Evolutionary conservation across 2,113 vertebrate species (phyloP).

Genomic region (Corynorhinus townsendii): DNA sequence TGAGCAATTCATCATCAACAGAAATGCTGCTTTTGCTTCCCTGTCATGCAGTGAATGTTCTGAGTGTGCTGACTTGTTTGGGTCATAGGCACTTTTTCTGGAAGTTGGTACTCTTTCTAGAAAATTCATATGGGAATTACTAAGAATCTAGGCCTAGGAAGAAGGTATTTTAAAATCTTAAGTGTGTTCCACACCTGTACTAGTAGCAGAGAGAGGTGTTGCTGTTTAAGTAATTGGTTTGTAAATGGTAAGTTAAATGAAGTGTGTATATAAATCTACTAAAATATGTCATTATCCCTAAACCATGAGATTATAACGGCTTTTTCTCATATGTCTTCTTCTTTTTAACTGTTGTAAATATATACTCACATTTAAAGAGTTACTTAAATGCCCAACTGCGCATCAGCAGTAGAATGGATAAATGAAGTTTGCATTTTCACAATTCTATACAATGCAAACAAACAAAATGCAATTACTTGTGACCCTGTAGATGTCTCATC

Average conservation of each 20-base stretch:
- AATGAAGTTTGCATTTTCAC: constrained; percentile 15
- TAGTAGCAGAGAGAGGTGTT: not conserved
- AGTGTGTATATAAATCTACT: not conserved
- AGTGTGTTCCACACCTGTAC: not conserved
- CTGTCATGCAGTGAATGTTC: not conserved
- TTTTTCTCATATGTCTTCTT: not conserved
- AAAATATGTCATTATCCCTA: not conserved
- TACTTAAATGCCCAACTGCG: not conserved
- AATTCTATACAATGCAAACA: not conserved
- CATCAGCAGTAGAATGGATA: not conserved
- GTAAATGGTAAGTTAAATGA: not conserved
- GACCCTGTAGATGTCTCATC: not conserved
- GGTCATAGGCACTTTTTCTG: not conserved
- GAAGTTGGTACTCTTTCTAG: constrained; percentile 19
- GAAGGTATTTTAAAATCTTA: constrained; percentile 18
- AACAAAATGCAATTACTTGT: not conserved
- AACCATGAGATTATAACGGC: not conserved
- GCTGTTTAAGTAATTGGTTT: not conserved
- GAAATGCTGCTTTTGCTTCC: not conserved
- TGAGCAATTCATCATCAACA: not conserved
- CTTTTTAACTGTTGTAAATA: not conserved
- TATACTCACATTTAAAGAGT: not conserved
- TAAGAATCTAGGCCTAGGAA: not conserved
- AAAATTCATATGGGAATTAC: not conserved
- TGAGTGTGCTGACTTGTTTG: not conserved